Conservation (phyloP, 92 coral and sea anemone species). For the Zoanthus sansibaricus region DNA sequence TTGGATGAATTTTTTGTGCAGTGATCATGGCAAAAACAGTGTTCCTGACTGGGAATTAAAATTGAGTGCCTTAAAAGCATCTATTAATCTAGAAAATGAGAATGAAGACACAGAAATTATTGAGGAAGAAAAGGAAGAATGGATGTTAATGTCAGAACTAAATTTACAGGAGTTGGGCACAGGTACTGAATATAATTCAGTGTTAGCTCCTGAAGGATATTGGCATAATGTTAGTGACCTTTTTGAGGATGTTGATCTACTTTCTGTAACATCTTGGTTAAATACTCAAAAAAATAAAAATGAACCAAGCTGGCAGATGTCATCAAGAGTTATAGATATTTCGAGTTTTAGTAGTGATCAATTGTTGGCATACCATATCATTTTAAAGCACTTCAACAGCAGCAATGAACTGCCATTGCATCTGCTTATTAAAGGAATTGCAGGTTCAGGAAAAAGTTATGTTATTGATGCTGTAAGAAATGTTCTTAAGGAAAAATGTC, state of each 20-base stretch:
- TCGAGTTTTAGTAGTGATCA: conserved; percentile 55
- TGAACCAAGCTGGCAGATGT: not conserved
- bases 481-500: conserved; percentile 43
- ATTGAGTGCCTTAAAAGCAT: conserved; percentile 25
- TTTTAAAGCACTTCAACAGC: conserved; percentile 36
- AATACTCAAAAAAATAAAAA: conserved; percentile 45
- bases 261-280: conserved; percentile 46
- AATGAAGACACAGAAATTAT: conserved; percentile 16
- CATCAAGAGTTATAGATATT: conserved; percentile 54
- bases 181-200: conserved; percentile 49
- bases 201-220: conserved; percentile 60
- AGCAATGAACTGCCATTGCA: conserved; percentile 27
- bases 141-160: conserved; percentile 50
- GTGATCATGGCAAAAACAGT: conserved; percentile 51
- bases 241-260: conserved; percentile 48
- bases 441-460: conserved; percentile 59
- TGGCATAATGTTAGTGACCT: conserved; percentile 23
- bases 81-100: conserved; percentile 38
- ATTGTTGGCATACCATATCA: conserved; percentile 48
- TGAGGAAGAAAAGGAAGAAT: conserved; percentile 56
- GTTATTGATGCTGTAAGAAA: conserved; percentile 60
- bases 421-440: conserved; percentile 57
- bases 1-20: conserved; percentile 54
- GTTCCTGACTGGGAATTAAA: conserved; percentile 57
- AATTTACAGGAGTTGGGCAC: conserved; percentile 48